Evolutionary conservation across 2,888 invertebrate genomes (phyloP).

Genomic region (Melanostoma mellinum): DNA sequence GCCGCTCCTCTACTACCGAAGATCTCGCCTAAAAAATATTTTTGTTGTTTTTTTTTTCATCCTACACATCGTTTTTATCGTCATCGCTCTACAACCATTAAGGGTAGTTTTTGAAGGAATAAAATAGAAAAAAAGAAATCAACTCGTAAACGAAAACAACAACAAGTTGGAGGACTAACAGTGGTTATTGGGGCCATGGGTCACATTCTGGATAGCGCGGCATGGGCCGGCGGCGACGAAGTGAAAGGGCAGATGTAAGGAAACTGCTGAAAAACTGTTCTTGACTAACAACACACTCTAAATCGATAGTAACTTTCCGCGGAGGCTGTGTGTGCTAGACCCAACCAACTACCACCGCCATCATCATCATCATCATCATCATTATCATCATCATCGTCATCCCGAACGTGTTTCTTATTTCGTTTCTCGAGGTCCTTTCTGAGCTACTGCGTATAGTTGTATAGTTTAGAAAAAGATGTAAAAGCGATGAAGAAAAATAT

Average conservation of each 20-base stretch:
- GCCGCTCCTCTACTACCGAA: constrained; percentile 31
- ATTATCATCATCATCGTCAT: constrained; percentile 41
- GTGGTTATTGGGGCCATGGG: constrained; percentile 1
- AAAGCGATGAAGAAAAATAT: constrained; percentile 61
- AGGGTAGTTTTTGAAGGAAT: constrained; percentile 71
- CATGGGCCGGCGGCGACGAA: neutral
- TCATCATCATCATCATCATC: constrained; percentile 23
- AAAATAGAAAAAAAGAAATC: constrained; percentile 43
- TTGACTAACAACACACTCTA: constrained; percentile 67
- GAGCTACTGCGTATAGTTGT: constrained; percentile 52
- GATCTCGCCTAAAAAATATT: constrained; percentile 64
- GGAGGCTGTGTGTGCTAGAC: constrained; percentile 47
- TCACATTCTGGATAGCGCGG: neutral
- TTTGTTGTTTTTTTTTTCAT: constrained; percentile 52
- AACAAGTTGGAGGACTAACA: constrained; percentile 32
- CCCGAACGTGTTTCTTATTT: constrained; percentile 65
- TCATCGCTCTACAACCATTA: constrained; percentile 62
- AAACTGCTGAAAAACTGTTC: constrained; percentile 69
- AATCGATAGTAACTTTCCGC: constrained; percentile 71
- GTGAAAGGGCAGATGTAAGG: constrained; percentile 47
- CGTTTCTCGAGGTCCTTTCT: constrained; percentile 53
- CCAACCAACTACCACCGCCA: constrained; percentile 21
- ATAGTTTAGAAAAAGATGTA: constrained; percentile 71
- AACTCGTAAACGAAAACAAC: constrained; percentile 49
- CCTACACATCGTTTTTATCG: constrained; percentile 29